Evolutionary conservation across 1,140 invertebrate genomes (phyloP).

Genomic region (Lysiphlebus fabarum): DNA sequence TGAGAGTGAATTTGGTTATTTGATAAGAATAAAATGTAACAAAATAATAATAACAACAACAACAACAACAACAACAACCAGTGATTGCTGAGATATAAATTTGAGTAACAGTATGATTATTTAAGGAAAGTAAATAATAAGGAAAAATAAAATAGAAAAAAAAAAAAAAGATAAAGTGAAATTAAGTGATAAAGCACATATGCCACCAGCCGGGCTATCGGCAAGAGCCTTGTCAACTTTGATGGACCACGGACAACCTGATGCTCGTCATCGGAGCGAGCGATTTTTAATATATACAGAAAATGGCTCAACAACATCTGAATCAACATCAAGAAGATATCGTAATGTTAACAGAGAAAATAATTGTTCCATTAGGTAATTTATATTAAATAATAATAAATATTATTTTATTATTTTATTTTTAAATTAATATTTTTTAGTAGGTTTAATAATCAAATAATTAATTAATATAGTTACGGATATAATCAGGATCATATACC

Average conservation of each 20-base stretch:
- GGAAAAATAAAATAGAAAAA: conserved; percentile 6
- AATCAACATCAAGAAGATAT: conserved; percentile 39
- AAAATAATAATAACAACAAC: too few species aligned
- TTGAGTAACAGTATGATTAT: conserved; percentile 22
- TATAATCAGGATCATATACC: conserved; percentile 45
- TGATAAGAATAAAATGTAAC: too few species aligned
- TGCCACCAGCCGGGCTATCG: conserved; percentile 55
- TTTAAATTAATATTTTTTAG: too few species aligned
- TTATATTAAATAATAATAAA: neutral
- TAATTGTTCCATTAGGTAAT: conserved; percentile 40
- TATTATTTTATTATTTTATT: too few species aligned
- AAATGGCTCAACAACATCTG: conserved; percentile 50
- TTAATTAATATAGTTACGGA: conserved; percentile 37
- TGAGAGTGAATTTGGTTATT: too few species aligned
- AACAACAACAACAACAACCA: neutral
- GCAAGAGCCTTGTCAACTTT: conserved; percentile 54
- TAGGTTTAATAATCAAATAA: neutral
- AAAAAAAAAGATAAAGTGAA: conserved; percentile 13
- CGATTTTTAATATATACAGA: conserved; percentile 49
- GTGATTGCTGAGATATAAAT: neutral
- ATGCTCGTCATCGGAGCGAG: conserved; percentile 56
- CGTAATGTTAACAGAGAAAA: conserved; percentile 41
- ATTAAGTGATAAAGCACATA: conserved; percentile 43
- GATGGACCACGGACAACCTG: conserved; percentile 56
- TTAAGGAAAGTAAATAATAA: conserved; percentile 22